Evolutionary conservation across 2,797 vertebrate genomes (phyloP), one percentile per base, ranked within the genome.

Genomic region (Oceanodroma leucorhoa): DNA sequence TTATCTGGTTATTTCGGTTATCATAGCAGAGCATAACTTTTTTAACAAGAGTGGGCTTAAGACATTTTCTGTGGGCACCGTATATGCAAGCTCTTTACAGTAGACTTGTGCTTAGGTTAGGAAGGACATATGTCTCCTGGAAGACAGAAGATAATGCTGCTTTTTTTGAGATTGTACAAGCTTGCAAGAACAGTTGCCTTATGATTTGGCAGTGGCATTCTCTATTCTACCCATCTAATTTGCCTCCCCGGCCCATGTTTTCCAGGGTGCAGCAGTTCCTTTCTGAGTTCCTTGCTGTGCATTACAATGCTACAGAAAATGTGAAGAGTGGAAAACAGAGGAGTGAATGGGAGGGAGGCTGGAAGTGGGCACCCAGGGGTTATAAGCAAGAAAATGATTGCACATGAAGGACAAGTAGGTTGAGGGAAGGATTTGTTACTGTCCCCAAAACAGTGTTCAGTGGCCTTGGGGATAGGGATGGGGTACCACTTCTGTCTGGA

Each of bases 51-150:
- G 13, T 5, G 41, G 22, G 72, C 2, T 76, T 58, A 2, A 45
- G 36, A 51, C 1, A 1, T 21, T 90, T 76, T 43, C 54, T 32
- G 16, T 32, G 51, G 30, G 24, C 7, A 19, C 6, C 0, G 0
- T 40, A 30, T 4, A 50, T 1, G 8, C 48, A 73, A 76, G 22
- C 16, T 48, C 75, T 70, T 91, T 38, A 40, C 23, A 48, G 40
- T 2, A 72, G 30, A 62, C 32, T 80, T 40, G 34, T 30, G 38
- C 21, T 80, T 40, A 36, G 34, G 15, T 65, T 72, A 51, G 53
- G 36, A 88, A 69, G 19, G 50, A 23, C 4, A 3, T 14, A n/a
- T 27, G 16, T 53, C 22, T 89, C 13, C 53, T 57, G 72, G 34
- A 86, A 65, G 58, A 51, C 22, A 34, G 29, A 67, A 50, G 17